Percentiles rank a stretch among this genome's conserved stretches.
These are phyloP conservation scores for Drosophila watanabei DNA, from an alignment of 1,140 invertebrate species.

Conservation along the genomic window DNA sequence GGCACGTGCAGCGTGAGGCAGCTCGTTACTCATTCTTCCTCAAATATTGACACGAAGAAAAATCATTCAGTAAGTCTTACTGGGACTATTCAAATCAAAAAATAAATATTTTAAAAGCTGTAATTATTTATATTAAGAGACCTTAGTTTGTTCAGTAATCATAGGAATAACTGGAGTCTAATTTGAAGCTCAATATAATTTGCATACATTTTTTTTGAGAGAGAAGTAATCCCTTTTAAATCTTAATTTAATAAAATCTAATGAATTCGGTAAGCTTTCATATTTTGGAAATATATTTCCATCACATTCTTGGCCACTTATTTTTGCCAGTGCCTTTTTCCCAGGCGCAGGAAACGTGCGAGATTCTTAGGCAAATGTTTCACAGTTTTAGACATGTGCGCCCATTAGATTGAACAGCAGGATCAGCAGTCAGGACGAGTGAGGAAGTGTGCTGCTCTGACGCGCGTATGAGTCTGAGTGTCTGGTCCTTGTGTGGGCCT, in stretches of 20 bases:
- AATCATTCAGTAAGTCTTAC: neutral
- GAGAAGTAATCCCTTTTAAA: neutral
- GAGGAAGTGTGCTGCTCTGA: constrained; percentile 10
- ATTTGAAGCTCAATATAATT: neutral
- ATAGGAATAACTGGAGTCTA: no score
- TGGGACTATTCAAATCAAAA: neutral
- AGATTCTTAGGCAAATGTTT: constrained; percentile 72
- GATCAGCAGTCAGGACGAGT: constrained; percentile 41
- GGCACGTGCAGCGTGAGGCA: constrained; percentile 51
- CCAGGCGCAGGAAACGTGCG: constrained; percentile 48
- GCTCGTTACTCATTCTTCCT: constrained; percentile 17
- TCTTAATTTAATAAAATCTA: neutral
- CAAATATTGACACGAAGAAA: constrained; percentile 7
- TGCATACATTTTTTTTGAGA: no score
- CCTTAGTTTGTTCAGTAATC: neutral
- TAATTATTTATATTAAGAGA: neutral
- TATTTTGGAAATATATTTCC: neutral
- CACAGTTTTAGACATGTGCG: constrained; percentile 77
- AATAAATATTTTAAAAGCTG: neutral
- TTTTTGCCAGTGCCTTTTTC: constrained; percentile 9
- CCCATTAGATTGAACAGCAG: constrained; percentile 78
- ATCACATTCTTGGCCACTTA: neutral
- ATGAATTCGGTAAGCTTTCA: neutral
- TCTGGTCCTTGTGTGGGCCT: constrained; percentile 12
- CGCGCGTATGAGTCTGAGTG: neutral